Evolutionary conservation across 2,888 invertebrate genomes (phyloP), one percentile per base, ranked within the genome.

Genomic region (Diaperis boleti): DNA sequence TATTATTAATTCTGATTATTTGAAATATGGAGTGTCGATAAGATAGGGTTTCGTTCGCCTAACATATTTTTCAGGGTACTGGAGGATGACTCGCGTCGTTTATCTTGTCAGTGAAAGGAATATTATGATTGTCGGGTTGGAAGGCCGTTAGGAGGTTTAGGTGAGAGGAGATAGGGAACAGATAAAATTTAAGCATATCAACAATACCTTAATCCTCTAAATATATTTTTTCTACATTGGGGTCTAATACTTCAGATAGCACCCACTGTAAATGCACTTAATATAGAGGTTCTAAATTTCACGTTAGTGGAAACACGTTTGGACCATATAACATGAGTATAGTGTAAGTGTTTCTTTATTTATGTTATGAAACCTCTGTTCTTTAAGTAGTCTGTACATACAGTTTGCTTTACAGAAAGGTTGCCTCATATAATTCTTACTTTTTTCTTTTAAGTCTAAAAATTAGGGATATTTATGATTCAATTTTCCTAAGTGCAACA

Each of bases 21-120:
- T 49, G 49, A 49, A 49, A 49, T 47, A 47, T 29, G 47, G 18
- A 11, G 47, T 31, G 47, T 47, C 47, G 47, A 47, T 47, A 47
- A 47, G 47, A 47, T 47, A 31, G 15, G 31, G 14, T 31, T 47
- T 47, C 47, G 14, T 18, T 47, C 47, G 4, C 15, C 29, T 47
- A 26, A 47, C 47, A 47, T 47, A 29, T 47, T 47, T 47, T 26
- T 47, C 29, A 8, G 47, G 47, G 14, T 29, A 1, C n/a, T n/a
- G 22, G 10, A 42, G 18, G 42, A 42, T 42, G 42, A 42, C 20
- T 15, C 42, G 15, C 15, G 20, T 47, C 47, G 29, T 47, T 47
- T 47, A 47, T 47, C 49, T 49, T 33, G 33, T 35, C 33, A 45
- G 29, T 45, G 18, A 35, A 49, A 49, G 33, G 49, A 14, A 35